Conservation (phyloP, 1,140 invertebrate genomes). For the Papilio aristodemus region DNA sequence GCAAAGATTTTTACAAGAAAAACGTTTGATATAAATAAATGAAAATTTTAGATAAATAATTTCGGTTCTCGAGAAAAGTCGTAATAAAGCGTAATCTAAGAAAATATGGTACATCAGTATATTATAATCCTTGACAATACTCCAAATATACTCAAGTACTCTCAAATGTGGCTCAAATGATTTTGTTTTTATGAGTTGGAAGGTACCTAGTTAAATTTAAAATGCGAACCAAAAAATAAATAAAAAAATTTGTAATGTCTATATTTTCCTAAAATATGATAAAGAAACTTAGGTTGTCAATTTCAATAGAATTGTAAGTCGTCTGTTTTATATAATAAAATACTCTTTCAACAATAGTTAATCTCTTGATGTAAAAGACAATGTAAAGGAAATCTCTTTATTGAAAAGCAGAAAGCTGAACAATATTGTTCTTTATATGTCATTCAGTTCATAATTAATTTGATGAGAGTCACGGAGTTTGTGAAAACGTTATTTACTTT, state of each 20-base stretch:
- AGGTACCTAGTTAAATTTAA: too few relatives aligned
- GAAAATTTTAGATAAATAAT: too few relatives aligned
- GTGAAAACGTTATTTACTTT: constrained; percentile 36
- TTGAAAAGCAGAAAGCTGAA: constrained; percentile 23
- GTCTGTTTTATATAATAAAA: neutral
- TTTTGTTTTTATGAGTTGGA: too few relatives aligned
- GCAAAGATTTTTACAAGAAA: neutral
- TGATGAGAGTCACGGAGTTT: constrained; percentile 29
- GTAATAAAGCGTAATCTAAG: too few relatives aligned
- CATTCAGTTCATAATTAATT: constrained; percentile 34
- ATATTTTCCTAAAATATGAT: neutral
- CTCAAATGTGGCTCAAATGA: too few relatives aligned
- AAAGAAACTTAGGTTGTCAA: neutral
- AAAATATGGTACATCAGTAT: too few relatives aligned
- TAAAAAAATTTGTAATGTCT: neutral
- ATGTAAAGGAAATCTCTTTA: constrained; percentile 17
- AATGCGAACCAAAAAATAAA: too few relatives aligned
- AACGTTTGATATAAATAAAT: too few relatives aligned
- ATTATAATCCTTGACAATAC: too few relatives aligned
- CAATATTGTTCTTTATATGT: constrained; percentile 33
- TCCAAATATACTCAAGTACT: too few relatives aligned
- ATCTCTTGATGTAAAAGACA: constrained; percentile 8
- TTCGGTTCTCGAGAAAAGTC: too few relatives aligned
- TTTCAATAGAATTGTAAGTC: neutral
- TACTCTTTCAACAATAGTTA: constrained; percentile 12